Evolutionary conservation across 2,888 invertebrate genomes (phyloP), one percentile per base, ranked within the genome.

Genomic region (Nomada goodeniana): DNA sequence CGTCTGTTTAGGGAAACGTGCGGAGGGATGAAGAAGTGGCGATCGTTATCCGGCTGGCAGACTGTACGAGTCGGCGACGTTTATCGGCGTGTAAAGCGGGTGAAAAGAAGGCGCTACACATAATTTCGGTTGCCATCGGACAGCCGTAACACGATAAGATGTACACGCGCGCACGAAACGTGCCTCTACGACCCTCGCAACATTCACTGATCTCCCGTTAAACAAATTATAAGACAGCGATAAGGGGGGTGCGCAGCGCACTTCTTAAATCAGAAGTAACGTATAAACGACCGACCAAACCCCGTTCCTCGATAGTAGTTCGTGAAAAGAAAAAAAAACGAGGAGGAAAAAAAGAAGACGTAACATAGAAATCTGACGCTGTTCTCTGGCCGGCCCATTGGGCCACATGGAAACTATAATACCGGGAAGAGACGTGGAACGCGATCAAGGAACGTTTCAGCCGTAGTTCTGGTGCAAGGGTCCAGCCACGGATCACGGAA

Each of bases 401-500:
- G 36, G 1, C 7, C 36, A 7, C 36, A 36, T 36, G 15, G 47
- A 47, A 13, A 47, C 47, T 47, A 47, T 13, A 47, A 53, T 53
- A 53, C 20, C 0, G 15, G 29, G 18, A 36, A 18, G 9, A 29
- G 15, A 5, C 59, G 29, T 13, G 55, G n/a, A 18, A 1, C 44
- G 53, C 44, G 53, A 36, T 18, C 52, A 72, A 44, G 36, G 65
- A 71, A 53, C 26, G 47, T 53, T 65, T 63, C 44, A 9, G 59
- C 52, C 29, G 26, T 77, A 50, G 78, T 64, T 42, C 10, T 20
- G 44, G 26, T n/a, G 29, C 5, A 53, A 70, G 65, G 77, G 68
- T 85, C 83, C 81, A 77, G 85, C 70, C 20, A 53, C 53, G 67
- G 68, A 87, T 88, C 86, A 87, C 90, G 89, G 90, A 90, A 87